Base-by-base conservation (phyloP, 2,888 invertebrate species). In the Maniola hyperantus region DNA sequence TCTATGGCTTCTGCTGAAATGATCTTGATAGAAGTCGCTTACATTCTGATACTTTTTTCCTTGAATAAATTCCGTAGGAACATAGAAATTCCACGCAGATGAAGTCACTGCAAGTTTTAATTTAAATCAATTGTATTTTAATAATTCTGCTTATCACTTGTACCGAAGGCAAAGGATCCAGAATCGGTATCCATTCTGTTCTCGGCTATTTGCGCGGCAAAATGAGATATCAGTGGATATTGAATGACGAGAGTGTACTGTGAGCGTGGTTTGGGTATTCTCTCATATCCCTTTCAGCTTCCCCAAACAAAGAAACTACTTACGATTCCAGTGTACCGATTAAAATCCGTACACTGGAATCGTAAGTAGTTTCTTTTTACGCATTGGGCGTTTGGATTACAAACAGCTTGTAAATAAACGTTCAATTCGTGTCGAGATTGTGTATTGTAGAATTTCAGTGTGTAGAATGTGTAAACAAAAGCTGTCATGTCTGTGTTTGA, bases 151-250 rank as follows among this genome's bases (percentile, higher is more conserved):
- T 68, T 72, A 18, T 77, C 65, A 74, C 79, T 87, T 84, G 72
- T 59, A 73, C 81, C 83, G 73, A 44, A 53, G 62, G 71, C 70
- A 60, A 74, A 77, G 78, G 80, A 82, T 77, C 77, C 75, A 74
- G 72, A 78, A 85, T 81, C 82, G 82, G 75, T 83, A 83, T 80
- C 84, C 82, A 82, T 84, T 84, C 83, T 79, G 79, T 82, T 81
- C 80, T 77, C 76, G 78, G 82, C 80, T 79, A 83, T 83, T 85
- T 85, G 83, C 82, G 84, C 84, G 85, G 84, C 82, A 87, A 90
- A 91, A 89, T 88, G 85, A 87, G 89, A 90, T 90, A 91, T 90
- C 90, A 88, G 83, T 85, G 81, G 87, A 83, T 90, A 90, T 90
- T 88, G 89, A 90, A 90, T 88, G 89, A 85, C 86, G 83, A 76